phyloP scores from a whole-genome alignment of 53 echinoderm and acorn worm species.

The Actinopyga echinites region DNA sequence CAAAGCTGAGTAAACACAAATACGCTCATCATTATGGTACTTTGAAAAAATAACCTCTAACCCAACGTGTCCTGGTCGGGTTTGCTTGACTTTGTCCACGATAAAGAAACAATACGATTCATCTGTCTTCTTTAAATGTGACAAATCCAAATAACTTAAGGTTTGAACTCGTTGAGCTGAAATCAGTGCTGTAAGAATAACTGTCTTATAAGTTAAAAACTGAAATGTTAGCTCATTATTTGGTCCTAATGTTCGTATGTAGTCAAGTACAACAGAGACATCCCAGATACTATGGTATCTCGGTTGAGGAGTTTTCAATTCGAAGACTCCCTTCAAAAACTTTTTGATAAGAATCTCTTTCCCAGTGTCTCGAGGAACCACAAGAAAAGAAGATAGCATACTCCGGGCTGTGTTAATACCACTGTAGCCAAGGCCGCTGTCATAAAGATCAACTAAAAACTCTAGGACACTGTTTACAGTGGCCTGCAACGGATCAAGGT shows the following conservation, averaged over 20 bases:
- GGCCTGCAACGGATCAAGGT: background rate
- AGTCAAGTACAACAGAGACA: constrained; percentile 17
- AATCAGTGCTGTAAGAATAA: background rate
- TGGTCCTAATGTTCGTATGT: constrained; percentile 18
- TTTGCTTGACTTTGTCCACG: background rate
- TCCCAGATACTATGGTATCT: constrained; percentile 52
- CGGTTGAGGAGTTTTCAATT: constrained; percentile 22
- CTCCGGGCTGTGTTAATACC: constrained; percentile 40
- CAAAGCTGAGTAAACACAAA: background rate
- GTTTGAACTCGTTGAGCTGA: constrained; percentile 11
- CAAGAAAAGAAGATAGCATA: constrained; percentile 27
- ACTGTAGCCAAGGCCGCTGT: background rate
- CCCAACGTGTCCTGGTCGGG: constrained; percentile 22
- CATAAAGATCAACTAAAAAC: constrained; percentile 11
- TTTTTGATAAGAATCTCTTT: constrained; percentile 9
- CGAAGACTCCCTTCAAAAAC: constrained; percentile 45
- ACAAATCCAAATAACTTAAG: background rate
- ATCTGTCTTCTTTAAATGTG: background rate
- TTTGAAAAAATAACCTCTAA: background rate
- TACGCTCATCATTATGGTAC: background rate
- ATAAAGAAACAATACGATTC: background rate
- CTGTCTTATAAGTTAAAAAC: background rate
- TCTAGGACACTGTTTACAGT: background rate
- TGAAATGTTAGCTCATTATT: background rate
- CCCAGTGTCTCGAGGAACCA: constrained; percentile 3